Evolutionary conservation across 64 coral and sea anemone species (phyloP).

Genomic region (Hydrozoanthus tunicans): DNA sequence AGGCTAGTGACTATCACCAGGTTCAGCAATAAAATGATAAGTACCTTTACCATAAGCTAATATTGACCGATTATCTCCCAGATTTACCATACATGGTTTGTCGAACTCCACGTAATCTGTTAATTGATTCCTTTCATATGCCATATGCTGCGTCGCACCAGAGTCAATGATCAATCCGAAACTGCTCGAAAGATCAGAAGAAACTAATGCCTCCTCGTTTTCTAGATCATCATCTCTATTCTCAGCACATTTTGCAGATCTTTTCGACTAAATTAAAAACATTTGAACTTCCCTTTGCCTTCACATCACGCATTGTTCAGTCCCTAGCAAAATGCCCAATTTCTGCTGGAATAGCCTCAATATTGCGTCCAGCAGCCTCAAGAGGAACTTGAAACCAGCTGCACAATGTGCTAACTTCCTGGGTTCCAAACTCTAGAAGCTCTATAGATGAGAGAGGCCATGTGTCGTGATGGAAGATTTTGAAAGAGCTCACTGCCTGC

Average conservation of each 20-base stretch:
- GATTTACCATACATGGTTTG: conserved; percentile 38
- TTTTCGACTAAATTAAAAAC: conserved; percentile 28
- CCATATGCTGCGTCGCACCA: conserved; percentile 22
- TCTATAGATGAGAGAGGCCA: background rate
- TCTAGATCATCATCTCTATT: conserved; percentile 2
- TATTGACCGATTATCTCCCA: conserved; percentile 32
- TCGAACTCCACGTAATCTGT: conserved; percentile 19
- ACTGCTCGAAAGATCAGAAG: background rate
- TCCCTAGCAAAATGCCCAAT: conserved; percentile 19
- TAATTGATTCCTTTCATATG: conserved; percentile 38
- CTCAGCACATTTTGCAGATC: conserved; percentile 20
- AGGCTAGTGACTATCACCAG: conserved; percentile 2
- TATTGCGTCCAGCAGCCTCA: conserved; percentile 15
- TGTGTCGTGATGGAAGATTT: conserved; percentile 22
- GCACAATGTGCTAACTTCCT: background rate
- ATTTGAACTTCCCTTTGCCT: background rate
- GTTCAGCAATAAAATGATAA: conserved; percentile 30
- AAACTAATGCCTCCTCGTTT: conserved; percentile 15
- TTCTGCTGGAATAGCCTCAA: conserved; percentile 8
- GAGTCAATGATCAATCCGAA: conserved; percentile 4
- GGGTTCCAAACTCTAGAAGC: conserved; percentile 1
- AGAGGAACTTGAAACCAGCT: conserved; percentile 15
- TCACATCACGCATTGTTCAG: conserved; percentile 2
- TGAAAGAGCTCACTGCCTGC: conserved; percentile 15
- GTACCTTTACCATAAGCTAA: conserved; percentile 50